These are phyloP conservation scores for Heliconius hortense DNA, from an alignment of 2,888 invertebrate genomes.

Conservation along the genomic window DNA sequence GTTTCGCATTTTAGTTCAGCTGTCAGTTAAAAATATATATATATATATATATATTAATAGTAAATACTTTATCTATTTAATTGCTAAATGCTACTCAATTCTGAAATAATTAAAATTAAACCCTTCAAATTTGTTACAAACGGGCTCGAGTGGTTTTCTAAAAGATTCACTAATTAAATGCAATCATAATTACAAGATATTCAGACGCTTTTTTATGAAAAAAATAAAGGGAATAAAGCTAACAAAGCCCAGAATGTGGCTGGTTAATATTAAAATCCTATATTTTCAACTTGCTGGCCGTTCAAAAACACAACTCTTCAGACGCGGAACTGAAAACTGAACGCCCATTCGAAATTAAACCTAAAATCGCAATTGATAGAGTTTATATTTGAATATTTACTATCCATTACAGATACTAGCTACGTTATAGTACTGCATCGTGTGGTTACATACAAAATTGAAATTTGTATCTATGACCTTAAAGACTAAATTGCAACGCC, in stretches of 20 bases:
- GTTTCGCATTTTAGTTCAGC: background rate
- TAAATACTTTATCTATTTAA: background rate
- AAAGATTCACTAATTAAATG: constrained; percentile 31
- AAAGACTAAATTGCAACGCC: constrained; percentile 22
- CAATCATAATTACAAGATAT: constrained; percentile 37
- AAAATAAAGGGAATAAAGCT: constrained; percentile 37
- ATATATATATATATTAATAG: too few species aligned
- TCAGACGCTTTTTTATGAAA: constrained; percentile 35
- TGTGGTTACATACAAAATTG: background rate
- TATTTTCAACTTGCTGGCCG: constrained; percentile 41
- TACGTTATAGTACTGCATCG: constrained; percentile 35
- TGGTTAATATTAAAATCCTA: constrained; percentile 44
- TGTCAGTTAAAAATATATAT: background rate
- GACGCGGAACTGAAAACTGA: constrained; percentile 39
- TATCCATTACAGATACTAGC: constrained; percentile 27
- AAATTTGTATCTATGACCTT: fast-evolving
- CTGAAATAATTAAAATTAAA: constrained; percentile 6
- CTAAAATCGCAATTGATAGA: background rate
- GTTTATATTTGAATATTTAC: constrained; percentile 16
- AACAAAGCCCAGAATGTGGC: constrained; percentile 41
- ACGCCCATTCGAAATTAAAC: constrained; percentile 20
- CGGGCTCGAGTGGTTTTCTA: background rate
- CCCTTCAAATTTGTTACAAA: background rate
- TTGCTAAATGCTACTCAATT: background rate
- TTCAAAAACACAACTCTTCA: constrained; percentile 41